These are phyloP conservation scores for Gouania willdenowi DNA, from an alignment of 2,797 vertebrate species.

Conservation along the genomic window DNA sequence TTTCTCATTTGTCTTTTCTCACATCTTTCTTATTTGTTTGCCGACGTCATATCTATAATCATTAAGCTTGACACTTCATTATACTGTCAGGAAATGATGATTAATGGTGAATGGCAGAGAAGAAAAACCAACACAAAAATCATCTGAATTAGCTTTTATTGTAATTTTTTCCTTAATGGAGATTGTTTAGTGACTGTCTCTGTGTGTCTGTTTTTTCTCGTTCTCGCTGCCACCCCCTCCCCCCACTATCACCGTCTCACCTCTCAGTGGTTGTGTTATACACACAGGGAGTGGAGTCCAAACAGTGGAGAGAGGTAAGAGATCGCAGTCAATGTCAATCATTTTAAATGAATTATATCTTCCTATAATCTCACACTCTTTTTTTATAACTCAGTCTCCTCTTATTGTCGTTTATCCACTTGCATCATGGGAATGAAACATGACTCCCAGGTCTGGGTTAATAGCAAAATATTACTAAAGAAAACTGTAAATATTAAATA, in stretches of 20 bases:
- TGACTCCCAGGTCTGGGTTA: too few species aligned
- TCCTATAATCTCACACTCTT: too few species aligned
- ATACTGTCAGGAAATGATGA: conserved; percentile 39
- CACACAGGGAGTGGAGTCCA: conserved; percentile 87
- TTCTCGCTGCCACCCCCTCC: background rate
- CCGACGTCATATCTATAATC: conserved; percentile 19
- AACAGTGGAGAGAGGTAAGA: conserved; percentile 95
- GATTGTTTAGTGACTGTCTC: conserved; percentile 22
- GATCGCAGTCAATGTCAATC: conserved; percentile 48
- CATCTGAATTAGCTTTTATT: conserved; percentile 8
- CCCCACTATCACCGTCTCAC: too few species aligned
- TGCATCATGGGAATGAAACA: too few species aligned
- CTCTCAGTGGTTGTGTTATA: conserved; percentile 91
- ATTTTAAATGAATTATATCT: too few species aligned
- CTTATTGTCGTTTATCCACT: too few species aligned
- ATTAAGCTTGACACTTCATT: conserved; percentile 31
- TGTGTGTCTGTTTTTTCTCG: conserved; percentile 8
- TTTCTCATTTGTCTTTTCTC: conserved; percentile 14
- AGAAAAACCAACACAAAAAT: conserved; percentile 41
- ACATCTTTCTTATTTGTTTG: conserved; percentile 18
- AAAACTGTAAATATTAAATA: too few species aligned
- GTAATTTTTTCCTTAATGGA: conserved; percentile 34
- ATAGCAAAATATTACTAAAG: too few species aligned
- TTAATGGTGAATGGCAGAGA: conserved; percentile 44
- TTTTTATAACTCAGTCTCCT: too few species aligned